Evolutionary conservation across 2,797 vertebrate genomes (phyloP).

Genomic region (Emys orbicularis): DNA sequence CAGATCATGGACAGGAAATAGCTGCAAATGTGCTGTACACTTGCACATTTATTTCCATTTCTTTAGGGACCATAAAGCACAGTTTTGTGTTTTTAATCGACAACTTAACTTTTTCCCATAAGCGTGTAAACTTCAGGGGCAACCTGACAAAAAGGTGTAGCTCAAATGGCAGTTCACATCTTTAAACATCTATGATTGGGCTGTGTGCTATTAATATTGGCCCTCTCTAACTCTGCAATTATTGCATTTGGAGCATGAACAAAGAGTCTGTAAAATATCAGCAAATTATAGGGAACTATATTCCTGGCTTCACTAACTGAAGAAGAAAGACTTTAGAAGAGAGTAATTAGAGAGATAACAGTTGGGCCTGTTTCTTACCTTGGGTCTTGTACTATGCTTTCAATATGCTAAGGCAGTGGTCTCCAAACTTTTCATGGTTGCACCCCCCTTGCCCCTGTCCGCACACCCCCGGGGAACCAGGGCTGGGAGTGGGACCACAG

Average conservation of each 20-base stretch:
- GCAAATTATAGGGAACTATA: neutral
- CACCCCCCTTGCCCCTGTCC: no score
- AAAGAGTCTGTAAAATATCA: neutral
- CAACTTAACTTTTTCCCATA: constrained; percentile 23
- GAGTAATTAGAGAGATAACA: neutral
- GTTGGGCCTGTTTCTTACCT: neutral
- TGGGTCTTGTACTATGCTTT: neutral
- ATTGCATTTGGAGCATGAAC: neutral
- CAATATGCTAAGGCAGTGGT: neutral
- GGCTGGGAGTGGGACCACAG: no score
- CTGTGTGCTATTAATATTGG: neutral
- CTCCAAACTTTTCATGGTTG: no score
- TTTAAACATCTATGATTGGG: constrained; percentile 4
- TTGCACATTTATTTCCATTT: neutral
- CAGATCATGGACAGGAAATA: neutral
- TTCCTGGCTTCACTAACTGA: neutral
- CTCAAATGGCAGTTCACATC: constrained; percentile 18
- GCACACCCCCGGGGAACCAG: no score
- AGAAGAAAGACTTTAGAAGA: neutral
- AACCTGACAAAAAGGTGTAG: neutral
- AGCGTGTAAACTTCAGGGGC: constrained; percentile 7
- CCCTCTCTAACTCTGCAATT: constrained; percentile 3
- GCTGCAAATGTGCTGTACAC: neutral
- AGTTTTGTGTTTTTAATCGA: constrained; percentile 20
- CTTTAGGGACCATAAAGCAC: constrained; percentile 49